Percentiles rank a stretch among this genome's conserved stretches.
phyloP scores from a whole-genome alignment of 2,797 vertebrate genomes.

The Ctenochaetus hawaiiensis region DNA sequence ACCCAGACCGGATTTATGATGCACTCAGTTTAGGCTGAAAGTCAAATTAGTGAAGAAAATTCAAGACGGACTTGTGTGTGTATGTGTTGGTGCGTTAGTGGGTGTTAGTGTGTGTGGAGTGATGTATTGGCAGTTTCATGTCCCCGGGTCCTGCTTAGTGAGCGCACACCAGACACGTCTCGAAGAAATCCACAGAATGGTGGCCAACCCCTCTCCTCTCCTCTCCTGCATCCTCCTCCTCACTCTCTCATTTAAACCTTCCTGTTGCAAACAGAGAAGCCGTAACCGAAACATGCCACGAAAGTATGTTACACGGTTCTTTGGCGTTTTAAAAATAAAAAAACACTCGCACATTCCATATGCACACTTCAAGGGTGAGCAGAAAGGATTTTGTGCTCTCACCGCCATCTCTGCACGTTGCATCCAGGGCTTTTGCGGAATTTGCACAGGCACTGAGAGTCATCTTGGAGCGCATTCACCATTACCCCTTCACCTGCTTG shows the following conservation, averaged over 20 bases:
- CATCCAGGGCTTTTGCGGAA: slow-evolving; percentile 84
- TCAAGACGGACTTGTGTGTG: neutral
- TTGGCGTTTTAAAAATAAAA: neutral
- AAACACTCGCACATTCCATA: neutral
- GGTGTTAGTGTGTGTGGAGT: slow-evolving; percentile 12
- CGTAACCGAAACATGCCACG: slow-evolving; percentile 57
- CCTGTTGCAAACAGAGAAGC: slow-evolving; percentile 85
- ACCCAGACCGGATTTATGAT: slow-evolving; percentile 26
- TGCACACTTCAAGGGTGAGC: slow-evolving; percentile 18
- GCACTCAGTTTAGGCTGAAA: slow-evolving; percentile 1
- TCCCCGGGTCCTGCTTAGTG: slow-evolving; percentile 71
- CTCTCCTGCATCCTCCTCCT: neutral
- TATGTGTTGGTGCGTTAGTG: neutral
- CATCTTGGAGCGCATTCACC: slow-evolving; percentile 67
- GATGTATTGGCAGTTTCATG: slow-evolving; percentile 62
- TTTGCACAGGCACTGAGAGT: slow-evolving; percentile 81
- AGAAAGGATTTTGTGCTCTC: slow-evolving; percentile 25
- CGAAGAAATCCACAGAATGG: slow-evolving; percentile 86
- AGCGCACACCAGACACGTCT: slow-evolving; percentile 90
- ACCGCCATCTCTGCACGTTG: slow-evolving; percentile 44
- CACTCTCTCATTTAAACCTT: slow-evolving; percentile 78
- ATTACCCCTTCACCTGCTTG: slow-evolving; percentile 63
- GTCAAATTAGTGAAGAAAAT: slow-evolving; percentile 10
- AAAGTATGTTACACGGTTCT: slow-evolving; percentile 33
- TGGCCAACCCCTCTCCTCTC: slow-evolving; percentile 34